These are phyloP conservation scores for Acrobasis consociella DNA, from an alignment of 2,888 invertebrate genomes.

Conservation along the genomic window DNA sequence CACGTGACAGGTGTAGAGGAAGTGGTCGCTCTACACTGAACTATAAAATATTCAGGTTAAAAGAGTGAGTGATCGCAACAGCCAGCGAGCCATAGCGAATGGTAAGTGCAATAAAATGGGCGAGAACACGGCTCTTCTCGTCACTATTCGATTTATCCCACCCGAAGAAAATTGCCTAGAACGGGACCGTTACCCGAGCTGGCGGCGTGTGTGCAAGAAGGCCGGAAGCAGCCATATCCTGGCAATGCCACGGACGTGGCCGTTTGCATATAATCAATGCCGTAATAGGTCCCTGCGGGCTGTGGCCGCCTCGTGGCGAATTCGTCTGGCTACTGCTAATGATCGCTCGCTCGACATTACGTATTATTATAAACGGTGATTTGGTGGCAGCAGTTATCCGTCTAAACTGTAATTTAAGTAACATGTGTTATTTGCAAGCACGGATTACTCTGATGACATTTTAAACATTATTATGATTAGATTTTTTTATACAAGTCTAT, in stretches of 20 bases:
- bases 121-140: conserved; percentile 28
- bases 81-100: conserved; percentile 26
- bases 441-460: conserved; percentile 1
- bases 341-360: conserved; percentile 20
- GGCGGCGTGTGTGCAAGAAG: conserved; percentile 39
- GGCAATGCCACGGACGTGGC: conserved; percentile 49
- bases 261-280: conserved; percentile 55
- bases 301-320: conserved; percentile 35
- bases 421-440: conserved; percentile 6
- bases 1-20: neutral
- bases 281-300: conserved; percentile 48
- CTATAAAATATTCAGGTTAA: conserved; percentile 5
- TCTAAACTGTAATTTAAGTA: conserved; percentile 14
- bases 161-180: conserved; percentile 41
- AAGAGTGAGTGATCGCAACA: conserved; percentile 4
- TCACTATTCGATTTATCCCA: conserved; percentile 40
- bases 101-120: conserved; percentile 29
- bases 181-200: conserved; percentile 59
- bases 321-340: conserved; percentile 33
- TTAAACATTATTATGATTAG: conserved; percentile 1
- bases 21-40: neutral
- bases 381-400: conserved; percentile 5
- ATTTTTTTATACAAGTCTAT: neutral
- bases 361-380: conserved; percentile 11
- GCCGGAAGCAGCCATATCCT: conserved; percentile 77